Base-by-base conservation (phyloP, 2,113 vertebrate genomes). In the Festucalex cinctus region DNA sequence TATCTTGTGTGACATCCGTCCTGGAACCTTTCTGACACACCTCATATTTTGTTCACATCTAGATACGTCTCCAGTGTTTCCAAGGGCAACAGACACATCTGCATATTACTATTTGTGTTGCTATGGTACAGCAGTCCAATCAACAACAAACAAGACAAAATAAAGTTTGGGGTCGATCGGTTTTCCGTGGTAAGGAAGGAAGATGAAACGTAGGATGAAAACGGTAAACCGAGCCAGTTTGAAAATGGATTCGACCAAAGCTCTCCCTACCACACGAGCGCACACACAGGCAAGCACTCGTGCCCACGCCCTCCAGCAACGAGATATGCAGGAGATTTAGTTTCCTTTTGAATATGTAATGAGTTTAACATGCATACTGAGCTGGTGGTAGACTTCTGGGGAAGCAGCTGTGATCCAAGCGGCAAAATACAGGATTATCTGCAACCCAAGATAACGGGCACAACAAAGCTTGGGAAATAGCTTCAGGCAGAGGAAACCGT, bases 301-400 rank as follows among this genome's bases (percentile, higher is more conserved):
- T 46, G 37, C 75, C 69, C 65, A 68, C 58, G 7, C 17, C 82
- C 80, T 79, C 61, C 41, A 74, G 82, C 76, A 9, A 77, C 66
- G 74, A 84, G 83, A 88, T 85, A 85, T 79, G 68, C 68, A 63
- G 69, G 71, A 86, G 78, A 88, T 89, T 85, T 88, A 80, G 68
- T 65, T 78, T 60, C 68, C 76, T 66, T 86, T 83, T 90, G 86
- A 88, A 86, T 85, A 81, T 78, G 72, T 87, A 84, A 88, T 83
- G 83, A 90, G 88, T 87, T 87, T 89, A 86, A 74, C 76, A 68
- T 76, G 74, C 71, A 36, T 59, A 74, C 81, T 84, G 86, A 88
- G 81, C 81, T 6, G 72, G 8, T 75, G 81, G 82, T 77, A 84
- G 73, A 78, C 79, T 85, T 78, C 67, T 72, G 71, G 79, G 13